Conservation (phyloP, 2,888 invertebrate genomes). For the Pseudococcus viburni region DNA sequence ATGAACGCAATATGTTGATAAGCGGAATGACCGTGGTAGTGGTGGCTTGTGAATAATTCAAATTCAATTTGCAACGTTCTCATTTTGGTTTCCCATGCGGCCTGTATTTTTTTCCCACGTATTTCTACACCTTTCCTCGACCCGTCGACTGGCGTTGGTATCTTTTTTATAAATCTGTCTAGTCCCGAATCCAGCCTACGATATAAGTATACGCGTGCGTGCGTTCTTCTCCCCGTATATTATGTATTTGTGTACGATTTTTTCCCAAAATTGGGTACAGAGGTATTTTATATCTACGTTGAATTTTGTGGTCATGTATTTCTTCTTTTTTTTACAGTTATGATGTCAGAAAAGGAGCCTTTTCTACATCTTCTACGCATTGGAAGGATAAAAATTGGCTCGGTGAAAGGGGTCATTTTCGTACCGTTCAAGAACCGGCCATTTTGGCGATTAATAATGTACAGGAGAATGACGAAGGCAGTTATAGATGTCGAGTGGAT, state of each 20-base stretch:
- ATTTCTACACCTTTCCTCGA: neutral
- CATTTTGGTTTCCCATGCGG: slow-evolving; percentile 44
- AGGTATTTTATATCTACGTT: too few species aligned
- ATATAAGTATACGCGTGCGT: neutral
- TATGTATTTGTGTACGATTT: too few species aligned
- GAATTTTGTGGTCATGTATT: too few species aligned
- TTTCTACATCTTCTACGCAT: slow-evolving; percentile 73
- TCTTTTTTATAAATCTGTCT: slow-evolving; percentile 26
- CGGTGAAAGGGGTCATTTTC: slow-evolving; percentile 80
- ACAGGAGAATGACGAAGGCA: slow-evolving; percentile 79
- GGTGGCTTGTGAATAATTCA: slow-evolving; percentile 45
- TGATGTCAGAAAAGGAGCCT: slow-evolving; percentile 73
- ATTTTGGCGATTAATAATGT: slow-evolving; percentile 79
- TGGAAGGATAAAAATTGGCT: slow-evolving; percentile 81
- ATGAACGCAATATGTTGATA: slow-evolving; percentile 38
- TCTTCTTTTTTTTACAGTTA: slow-evolving; percentile 73
- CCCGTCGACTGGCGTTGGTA: neutral
- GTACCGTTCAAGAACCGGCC: slow-evolving; percentile 79
- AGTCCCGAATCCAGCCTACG: neutral
- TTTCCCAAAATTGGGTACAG: too few species aligned
- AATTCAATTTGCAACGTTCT: slow-evolving; percentile 42
- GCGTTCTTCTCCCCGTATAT: neutral
- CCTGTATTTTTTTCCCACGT: slow-evolving; percentile 25
- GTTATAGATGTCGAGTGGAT: slow-evolving; percentile 86
- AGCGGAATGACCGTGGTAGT: neutral